phyloP scores from a whole-genome alignment of 1,140 invertebrate genomes.

The Ceratosolen fusciceps region DNA sequence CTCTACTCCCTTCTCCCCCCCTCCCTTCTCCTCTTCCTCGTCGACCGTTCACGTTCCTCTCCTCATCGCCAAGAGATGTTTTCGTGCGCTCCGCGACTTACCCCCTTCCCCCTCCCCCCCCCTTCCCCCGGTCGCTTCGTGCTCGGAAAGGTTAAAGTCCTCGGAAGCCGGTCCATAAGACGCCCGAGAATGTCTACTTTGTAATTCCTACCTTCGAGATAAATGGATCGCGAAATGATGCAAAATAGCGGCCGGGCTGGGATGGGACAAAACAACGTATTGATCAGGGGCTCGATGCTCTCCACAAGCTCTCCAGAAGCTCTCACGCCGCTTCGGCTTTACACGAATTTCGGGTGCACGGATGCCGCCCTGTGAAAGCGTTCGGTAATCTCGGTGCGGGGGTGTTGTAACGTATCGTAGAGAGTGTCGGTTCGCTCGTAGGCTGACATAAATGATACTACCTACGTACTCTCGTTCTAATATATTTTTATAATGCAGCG shows the following conservation, averaged over 20 bases:
- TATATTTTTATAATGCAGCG: background rate
- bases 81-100: constrained; percentile 15
- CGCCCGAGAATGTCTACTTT: background rate
- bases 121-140: constrained; percentile 14
- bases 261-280: no score
- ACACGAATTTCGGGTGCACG: background rate
- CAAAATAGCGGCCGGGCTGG: background rate
- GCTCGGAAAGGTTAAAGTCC: constrained; percentile 14
- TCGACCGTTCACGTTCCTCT: no score
- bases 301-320: background rate
- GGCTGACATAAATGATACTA: no score
- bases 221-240: constrained; percentile 42
- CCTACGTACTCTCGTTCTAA: background rate
- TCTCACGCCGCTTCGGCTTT: background rate
- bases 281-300: background rate
- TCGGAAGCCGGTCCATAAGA: background rate
- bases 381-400: no score
- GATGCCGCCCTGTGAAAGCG: no score
- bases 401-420: no score
- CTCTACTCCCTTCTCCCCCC: background rate
- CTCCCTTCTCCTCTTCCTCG: constrained; percentile 1
- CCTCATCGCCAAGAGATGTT: no score
- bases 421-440: no score
- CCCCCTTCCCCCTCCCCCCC: background rate
- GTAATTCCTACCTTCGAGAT: constrained; percentile 2